Conservation (phyloP, 2,888 invertebrate genomes). For the Temnothorax rugatulus region DNA sequence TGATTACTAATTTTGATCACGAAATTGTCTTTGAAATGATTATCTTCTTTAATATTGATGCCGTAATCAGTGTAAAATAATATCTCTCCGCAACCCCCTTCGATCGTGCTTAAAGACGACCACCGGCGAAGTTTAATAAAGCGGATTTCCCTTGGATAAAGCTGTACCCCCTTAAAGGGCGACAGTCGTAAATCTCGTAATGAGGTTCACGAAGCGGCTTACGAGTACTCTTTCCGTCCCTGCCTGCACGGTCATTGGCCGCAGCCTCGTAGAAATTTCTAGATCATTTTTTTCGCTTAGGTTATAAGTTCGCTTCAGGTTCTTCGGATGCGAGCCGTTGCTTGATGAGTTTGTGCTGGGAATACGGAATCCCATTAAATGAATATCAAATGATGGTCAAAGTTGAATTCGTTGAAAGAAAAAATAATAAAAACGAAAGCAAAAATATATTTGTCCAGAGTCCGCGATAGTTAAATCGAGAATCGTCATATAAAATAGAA, state of each 20-base stretch:
- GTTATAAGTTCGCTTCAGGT: constrained; percentile 14
- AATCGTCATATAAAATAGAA: neutral
- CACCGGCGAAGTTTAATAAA: constrained; percentile 60
- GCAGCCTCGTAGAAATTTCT: constrained; percentile 29
- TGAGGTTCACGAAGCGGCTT: constrained; percentile 42
- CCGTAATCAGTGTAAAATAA: constrained; percentile 28
- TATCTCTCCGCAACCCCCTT: neutral
- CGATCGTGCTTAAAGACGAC: constrained; percentile 8
- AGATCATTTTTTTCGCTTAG: constrained; percentile 31
- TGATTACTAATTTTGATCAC: constrained; percentile 13
- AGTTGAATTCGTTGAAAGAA: neutral
- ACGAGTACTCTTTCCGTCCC: neutral
- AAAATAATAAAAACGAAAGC: neutral
- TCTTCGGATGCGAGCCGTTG: constrained; percentile 7
- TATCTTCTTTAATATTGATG: constrained; percentile 1
- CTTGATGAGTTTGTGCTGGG: constrained; percentile 28
- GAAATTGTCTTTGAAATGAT: neutral
- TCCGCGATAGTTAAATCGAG: neutral
- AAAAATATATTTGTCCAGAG: neutral
- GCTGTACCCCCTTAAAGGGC: constrained; percentile 40
- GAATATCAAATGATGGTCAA: constrained; percentile 17
- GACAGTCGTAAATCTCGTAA: constrained; percentile 58
- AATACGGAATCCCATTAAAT: constrained; percentile 32
- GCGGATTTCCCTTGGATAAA: constrained; percentile 39
- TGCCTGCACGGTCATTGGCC: constrained; percentile 1